A percentile compares a stretch with the other conserved stretches of the same genome.
phyloP scores from a whole-genome alignment of 2,888 invertebrate species.

The Sepioteuthis lessoniana region DNA sequence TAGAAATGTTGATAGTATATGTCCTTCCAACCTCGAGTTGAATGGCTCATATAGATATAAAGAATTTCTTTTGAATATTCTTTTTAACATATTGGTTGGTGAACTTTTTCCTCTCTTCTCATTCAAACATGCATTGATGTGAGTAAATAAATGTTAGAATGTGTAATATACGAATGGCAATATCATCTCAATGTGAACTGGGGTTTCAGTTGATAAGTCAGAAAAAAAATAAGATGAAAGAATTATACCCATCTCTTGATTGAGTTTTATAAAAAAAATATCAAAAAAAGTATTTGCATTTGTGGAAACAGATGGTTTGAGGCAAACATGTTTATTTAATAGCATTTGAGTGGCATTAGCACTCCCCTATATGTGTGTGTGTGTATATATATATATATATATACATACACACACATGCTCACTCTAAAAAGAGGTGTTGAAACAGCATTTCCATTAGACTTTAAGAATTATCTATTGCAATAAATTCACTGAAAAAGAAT shows the following conservation, averaged over 20 bases:
- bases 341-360: not conserved
- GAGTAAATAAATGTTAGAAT: not conserved
- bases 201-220: not conserved
- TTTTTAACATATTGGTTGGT: slow-evolving; percentile 1
- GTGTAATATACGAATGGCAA: not conserved
- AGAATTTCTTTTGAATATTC: not conserved
- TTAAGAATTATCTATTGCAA: not conserved
- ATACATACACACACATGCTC: too few species aligned
- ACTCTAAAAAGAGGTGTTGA: not conserved
- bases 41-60: not conserved
- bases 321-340: slow-evolving; percentile 23
- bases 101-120: not conserved
- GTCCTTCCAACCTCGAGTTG: not conserved
- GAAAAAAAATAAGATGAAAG: slow-evolving; percentile 17
- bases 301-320: not conserved
- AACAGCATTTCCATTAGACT: not conserved
- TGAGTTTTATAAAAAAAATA: not conserved
- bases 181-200: not conserved
- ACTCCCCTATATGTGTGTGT: too few species aligned
- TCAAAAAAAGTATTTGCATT: not conserved
- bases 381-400: too few species aligned
- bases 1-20: not conserved
- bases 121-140: not conserved
- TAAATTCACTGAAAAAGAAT: not conserved
- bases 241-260: not conserved